These are phyloP conservation scores for Spisula subtruncata DNA, from an alignment of 2,888 invertebrate genomes.

Conservation along the genomic window DNA sequence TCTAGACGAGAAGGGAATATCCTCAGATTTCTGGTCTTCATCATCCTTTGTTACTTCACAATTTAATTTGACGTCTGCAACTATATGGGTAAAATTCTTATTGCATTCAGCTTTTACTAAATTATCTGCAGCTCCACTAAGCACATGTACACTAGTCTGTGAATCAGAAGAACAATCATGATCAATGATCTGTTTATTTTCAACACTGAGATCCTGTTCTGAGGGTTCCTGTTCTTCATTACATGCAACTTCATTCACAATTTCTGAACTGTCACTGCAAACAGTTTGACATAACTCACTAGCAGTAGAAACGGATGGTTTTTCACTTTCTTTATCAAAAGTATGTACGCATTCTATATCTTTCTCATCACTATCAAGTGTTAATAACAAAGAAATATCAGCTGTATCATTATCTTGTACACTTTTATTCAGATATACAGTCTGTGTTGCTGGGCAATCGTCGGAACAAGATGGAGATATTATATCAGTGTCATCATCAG, in stretches of 20 bases:
- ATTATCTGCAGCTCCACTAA: not conserved
- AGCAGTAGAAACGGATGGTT: not conserved
- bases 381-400: not conserved
- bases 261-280: not conserved
- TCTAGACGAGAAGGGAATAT: not conserved
- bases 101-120: not conserved
- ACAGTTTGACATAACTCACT: not conserved
- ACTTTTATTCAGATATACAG: not conserved
- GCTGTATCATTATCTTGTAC: not conserved
- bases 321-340: not conserved
- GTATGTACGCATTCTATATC: not conserved
- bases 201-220: not conserved
- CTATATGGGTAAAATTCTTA: not conserved
- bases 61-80: not conserved
- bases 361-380: not conserved
- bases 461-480: constrained; percentile 47
- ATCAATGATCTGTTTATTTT: not conserved
- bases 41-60: not conserved
- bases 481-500: constrained; percentile 29
- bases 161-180: not conserved
- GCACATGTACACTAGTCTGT: not conserved
- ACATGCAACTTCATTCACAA: not conserved
- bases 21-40: not conserved
- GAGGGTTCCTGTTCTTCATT: not conserved
- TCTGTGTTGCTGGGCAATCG: constrained; percentile 32